Conservation (phyloP, 2,888 invertebrate species). For the Leptopilina syphax region DNA sequence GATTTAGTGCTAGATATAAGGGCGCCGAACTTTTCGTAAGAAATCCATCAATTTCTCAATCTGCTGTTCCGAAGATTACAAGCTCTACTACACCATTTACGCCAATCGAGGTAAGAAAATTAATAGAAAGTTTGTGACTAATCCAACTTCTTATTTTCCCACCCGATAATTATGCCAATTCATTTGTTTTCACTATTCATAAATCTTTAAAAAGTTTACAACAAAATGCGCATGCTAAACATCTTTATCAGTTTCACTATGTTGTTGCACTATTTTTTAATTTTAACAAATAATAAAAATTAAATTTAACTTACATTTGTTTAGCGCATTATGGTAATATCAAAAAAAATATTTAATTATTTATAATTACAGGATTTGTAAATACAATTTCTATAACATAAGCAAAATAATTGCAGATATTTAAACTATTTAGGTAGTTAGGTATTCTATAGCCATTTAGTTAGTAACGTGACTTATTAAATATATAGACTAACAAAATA, state of each 20-base stretch:
- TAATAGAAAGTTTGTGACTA: conserved; percentile 16
- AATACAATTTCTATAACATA: not conserved
- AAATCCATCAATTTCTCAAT: conserved; percentile 66
- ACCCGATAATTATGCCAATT: not conserved
- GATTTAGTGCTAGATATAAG: conserved; percentile 73
- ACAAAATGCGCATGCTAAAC: conserved; percentile 10
- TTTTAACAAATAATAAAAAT: no score
- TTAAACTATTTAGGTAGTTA: no score
- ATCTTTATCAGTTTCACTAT: not conserved
- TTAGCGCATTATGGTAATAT: no score
- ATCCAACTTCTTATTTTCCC: conserved; percentile 33
- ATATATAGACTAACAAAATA: no score
- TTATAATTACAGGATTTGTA: not conserved
- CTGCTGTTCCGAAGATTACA: conserved; percentile 65
- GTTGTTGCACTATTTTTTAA: not conserved
- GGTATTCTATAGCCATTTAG: no score
- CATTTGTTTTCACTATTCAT: not conserved
- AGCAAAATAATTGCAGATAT: no score
- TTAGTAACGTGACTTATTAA: no score
- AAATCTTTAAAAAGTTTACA: not conserved
- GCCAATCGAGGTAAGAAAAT: conserved; percentile 68
- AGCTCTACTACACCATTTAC: conserved; percentile 67
- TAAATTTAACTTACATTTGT: no score
- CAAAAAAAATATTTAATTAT: not conserved
- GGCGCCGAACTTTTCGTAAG: conserved; percentile 73